These are phyloP conservation scores for Caenorhabditis japonica DNA, from an alignment of 2,888 invertebrate genomes.

Conservation along the genomic window DNA sequence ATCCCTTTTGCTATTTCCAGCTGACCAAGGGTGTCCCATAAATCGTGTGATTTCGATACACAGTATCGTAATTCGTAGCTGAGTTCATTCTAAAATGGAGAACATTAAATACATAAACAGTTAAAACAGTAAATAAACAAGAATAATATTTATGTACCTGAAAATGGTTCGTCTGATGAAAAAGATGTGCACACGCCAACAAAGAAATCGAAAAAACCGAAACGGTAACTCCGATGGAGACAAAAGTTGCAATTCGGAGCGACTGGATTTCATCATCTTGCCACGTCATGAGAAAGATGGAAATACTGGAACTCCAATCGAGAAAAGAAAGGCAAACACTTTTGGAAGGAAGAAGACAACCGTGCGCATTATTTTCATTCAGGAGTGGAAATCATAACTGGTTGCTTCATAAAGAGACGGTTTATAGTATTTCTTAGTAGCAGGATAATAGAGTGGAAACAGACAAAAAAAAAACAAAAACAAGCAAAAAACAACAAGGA, in stretches of 20 bases:
- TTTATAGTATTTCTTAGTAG: slow-evolving; percentile 31
- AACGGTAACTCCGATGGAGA: slow-evolving; percentile 41
- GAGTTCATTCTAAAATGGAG: slow-evolving; percentile 28
- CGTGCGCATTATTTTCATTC: slow-evolving; percentile 30
- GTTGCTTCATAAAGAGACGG: slow-evolving; percentile 17
- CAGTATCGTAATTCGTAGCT: slow-evolving; percentile 51
- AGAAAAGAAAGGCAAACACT: slow-evolving; percentile 37
- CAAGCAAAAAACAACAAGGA: slow-evolving; percentile 11
- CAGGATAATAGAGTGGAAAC: slow-evolving; percentile 7
- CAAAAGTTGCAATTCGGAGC: slow-evolving; percentile 22
- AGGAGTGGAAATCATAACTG: too few species aligned
- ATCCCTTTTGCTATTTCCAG: slow-evolving; percentile 17
- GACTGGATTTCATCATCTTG: slow-evolving; percentile 41
- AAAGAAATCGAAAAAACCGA: slow-evolving; percentile 5
- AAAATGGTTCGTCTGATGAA: slow-evolving; percentile 19
- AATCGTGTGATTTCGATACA: slow-evolving; percentile 44
- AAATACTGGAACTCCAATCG: slow-evolving; percentile 1
- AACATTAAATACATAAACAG: neutral
- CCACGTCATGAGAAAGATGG: slow-evolving; percentile 20
- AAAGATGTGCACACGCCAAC: slow-evolving; percentile 16
- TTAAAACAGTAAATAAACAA: too few species aligned
- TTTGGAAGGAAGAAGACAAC: slow-evolving; percentile 28
- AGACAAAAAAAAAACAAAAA: too few species aligned
- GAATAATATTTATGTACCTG: too few species aligned
- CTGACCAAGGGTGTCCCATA: slow-evolving; percentile 52